Conservation (phyloP, 1,140 invertebrate species). For the Drosophila lowei region DNA sequence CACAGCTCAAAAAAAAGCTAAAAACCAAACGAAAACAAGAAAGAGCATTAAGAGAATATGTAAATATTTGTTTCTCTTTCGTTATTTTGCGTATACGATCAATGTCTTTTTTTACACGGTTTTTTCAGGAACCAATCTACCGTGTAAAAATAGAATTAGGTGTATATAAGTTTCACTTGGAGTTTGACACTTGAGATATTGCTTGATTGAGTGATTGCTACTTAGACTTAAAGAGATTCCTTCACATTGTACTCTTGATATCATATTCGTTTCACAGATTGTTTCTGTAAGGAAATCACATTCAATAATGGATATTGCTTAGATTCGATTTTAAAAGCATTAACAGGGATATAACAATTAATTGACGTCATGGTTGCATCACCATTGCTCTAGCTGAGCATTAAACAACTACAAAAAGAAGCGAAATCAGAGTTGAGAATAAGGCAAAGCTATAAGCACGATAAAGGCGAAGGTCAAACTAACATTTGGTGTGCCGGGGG, state of each 20-base stretch:
- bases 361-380: slow-evolving; percentile 22
- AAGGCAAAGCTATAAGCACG: slow-evolving; percentile 42
- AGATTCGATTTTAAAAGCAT: slow-evolving; percentile 15
- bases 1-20: too few relatives aligned
- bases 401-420: slow-evolving; percentile 72
- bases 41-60: too few relatives aligned
- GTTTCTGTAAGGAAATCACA: slow-evolving; percentile 4
- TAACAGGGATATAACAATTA: slow-evolving; percentile 23
- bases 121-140: too few relatives aligned
- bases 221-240: slow-evolving; percentile 28
- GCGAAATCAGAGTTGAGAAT: slow-evolving; percentile 55
- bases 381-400: slow-evolving; percentile 67
- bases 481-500: slow-evolving; percentile 83
- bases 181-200: slow-evolving; percentile 39
- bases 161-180: slow-evolving; percentile 1
- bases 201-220: slow-evolving; percentile 18
- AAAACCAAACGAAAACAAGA: too few relatives aligned
- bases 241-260: slow-evolving; percentile 44
- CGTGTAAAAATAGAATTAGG: too few relatives aligned
- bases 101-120: too few relatives aligned
- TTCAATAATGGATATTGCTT: slow-evolving; percentile 13
- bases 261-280: slow-evolving; percentile 8
- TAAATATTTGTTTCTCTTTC: too few relatives aligned
- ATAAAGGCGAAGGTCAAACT: slow-evolving; percentile 58
- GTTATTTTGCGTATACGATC: too few relatives aligned